Conservation (phyloP, 2,888 invertebrate species). For the Gymnocheta viridis region DNA sequence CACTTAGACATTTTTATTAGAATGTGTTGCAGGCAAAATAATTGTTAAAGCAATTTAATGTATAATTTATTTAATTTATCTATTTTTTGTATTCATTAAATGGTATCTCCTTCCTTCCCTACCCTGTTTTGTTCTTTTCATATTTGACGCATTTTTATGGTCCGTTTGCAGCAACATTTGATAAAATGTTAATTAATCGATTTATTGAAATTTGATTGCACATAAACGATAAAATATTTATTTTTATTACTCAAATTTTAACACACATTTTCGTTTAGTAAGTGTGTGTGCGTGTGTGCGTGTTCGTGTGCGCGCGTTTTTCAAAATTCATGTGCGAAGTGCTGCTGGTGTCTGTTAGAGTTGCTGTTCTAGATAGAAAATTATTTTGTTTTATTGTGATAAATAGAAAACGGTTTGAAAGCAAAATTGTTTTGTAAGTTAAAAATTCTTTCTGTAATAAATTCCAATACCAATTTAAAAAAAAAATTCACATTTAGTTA, state of each 20-base stretch:
- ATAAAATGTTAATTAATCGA: constrained; percentile 67
- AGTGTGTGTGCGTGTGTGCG: not conserved
- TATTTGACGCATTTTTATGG: constrained; percentile 46
- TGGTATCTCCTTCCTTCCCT: too few relatives aligned
- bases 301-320: not conserved
- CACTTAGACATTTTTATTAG: constrained; percentile 23
- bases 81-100: not conserved
- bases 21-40: constrained; percentile 15
- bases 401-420: not conserved
- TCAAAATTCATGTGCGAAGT: not conserved
- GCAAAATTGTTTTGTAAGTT: constrained; percentile 4
- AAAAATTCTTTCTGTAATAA: constrained; percentile 12
- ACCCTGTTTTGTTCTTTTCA: not conserved
- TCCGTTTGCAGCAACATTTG: constrained; percentile 43
- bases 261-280: not conserved
- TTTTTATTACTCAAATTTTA: constrained; percentile 57
- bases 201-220: constrained; percentile 69
- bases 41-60: constrained; percentile 35
- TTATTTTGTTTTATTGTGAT: constrained; percentile 27
- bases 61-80: constrained; percentile 12
- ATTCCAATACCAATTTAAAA: constrained; percentile 15
- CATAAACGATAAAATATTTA: constrained; percentile 64
- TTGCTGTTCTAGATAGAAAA: constrained; percentile 26
- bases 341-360: not conserved
- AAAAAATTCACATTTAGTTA: constrained; percentile 16